Conservation (phyloP, 2,113 vertebrate genomes). For the Microcebus ravelobensis region DNA sequence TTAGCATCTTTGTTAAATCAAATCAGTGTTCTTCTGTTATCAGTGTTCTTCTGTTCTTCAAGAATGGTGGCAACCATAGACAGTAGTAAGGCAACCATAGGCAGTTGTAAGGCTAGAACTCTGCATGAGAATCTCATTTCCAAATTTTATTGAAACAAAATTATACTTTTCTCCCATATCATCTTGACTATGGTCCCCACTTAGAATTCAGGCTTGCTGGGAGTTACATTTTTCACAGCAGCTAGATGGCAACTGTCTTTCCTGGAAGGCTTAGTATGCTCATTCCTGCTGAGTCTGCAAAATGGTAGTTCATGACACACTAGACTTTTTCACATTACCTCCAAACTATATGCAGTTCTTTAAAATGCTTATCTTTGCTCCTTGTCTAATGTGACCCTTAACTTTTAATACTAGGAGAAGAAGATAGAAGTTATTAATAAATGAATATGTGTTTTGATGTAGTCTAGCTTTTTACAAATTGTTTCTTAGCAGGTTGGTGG, state of each 20-base stretch:
- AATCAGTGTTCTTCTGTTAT: slow-evolving; percentile 35
- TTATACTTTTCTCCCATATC: not conserved
- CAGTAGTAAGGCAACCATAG: not conserved
- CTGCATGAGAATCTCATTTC: not conserved
- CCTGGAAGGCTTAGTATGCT: not conserved
- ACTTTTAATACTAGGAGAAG: not conserved
- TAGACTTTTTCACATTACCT: not conserved
- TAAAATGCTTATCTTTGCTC: not conserved
- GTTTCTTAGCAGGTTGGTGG: not conserved
- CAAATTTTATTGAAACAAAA: not conserved
- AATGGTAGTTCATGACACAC: not conserved
- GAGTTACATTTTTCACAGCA: not conserved
- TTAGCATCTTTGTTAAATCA: not conserved
- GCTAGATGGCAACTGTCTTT: not conserved
- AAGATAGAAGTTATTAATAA: not conserved
- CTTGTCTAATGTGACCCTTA: slow-evolving; percentile 1
- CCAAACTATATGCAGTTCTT: not conserved
- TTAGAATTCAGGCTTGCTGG: not conserved
- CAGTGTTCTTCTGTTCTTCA: slow-evolving; percentile 14
- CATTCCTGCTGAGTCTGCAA: not conserved
- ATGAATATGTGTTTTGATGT: not conserved
- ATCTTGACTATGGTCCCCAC: not conserved
- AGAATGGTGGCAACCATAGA: not conserved
- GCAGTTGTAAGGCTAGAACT: not conserved
- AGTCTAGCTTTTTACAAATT: not conserved